Conservation (phyloP, 1,140 invertebrate genomes). For the Drosophila suzukii region DNA sequence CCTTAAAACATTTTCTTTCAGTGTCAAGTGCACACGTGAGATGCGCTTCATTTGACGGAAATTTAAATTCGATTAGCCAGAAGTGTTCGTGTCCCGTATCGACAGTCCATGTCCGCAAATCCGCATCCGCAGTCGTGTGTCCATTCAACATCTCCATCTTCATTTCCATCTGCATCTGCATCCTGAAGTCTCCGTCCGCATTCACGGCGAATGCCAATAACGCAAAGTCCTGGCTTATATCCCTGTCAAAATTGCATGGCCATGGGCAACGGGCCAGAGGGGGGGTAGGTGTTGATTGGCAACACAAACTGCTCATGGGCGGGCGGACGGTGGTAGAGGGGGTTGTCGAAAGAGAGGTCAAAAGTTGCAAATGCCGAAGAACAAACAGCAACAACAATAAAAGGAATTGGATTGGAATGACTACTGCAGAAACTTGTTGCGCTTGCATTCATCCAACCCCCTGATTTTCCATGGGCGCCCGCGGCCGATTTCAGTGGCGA, state of each 20-base stretch:
- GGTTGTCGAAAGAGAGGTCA: not conserved
- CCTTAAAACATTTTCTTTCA: not conserved
- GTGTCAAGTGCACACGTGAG: slow-evolving; percentile 24
- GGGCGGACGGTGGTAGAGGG: too few relatives aligned
- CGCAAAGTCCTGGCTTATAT: slow-evolving; percentile 58
- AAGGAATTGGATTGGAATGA: slow-evolving; percentile 43
- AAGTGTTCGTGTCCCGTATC: slow-evolving; percentile 45
- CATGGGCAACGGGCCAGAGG: slow-evolving; percentile 5
- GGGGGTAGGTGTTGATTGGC: slow-evolving; percentile 48
- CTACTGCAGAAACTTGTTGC: slow-evolving; percentile 49
- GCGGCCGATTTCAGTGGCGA: not conserved
- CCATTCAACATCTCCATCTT: not conserved
- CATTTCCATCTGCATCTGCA: not conserved
- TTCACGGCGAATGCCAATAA: slow-evolving; percentile 49
- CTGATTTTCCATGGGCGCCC: slow-evolving; percentile 1
- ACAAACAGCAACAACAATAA: slow-evolving; percentile 48
- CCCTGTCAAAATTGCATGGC: slow-evolving; percentile 42
- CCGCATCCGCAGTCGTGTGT: slow-evolving; percentile 23
- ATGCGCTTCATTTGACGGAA: slow-evolving; percentile 63
- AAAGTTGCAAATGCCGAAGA: slow-evolving; percentile 43
- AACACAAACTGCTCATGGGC: not conserved
- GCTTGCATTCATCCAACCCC: slow-evolving; percentile 4
- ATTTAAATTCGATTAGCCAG: slow-evolving; percentile 71
- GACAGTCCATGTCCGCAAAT: slow-evolving; percentile 10
- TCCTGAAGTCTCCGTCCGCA: slow-evolving; percentile 34